Conservation (phyloP, 2,888 invertebrate genomes). For the Horisme vitalbata region DNA sequence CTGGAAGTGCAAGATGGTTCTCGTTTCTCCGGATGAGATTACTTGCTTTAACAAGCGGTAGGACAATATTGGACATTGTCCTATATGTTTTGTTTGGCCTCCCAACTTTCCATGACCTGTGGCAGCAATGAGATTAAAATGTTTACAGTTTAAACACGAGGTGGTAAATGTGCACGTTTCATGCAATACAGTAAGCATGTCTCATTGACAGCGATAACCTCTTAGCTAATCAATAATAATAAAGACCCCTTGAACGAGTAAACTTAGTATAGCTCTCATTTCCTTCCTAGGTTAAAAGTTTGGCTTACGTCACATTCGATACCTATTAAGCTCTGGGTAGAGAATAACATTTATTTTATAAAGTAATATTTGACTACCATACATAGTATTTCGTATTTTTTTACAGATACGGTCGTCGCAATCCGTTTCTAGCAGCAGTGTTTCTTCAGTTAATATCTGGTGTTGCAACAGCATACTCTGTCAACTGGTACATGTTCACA, state of each 20-base stretch:
- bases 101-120: conserved; percentile 21
- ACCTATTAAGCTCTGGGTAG: too few species aligned
- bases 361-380: too few species aligned
- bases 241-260: conserved; percentile 27
- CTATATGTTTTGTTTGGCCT: conserved; percentile 33
- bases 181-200: conserved; percentile 1
- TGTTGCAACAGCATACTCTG: conserved; percentile 86
- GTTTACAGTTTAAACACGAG: conserved; percentile 10
- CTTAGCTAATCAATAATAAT: conserved; percentile 8
- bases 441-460: conserved; percentile 88
- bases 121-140: conserved; percentile 3
- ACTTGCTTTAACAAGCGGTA: conserved; percentile 56
- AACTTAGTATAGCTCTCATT: conserved; percentile 21
- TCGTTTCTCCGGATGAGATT: conserved; percentile 55
- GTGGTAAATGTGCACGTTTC: conserved; percentile 12
- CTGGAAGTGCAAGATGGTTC: conserved; percentile 45
- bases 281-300: too few species aligned
- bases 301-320: too few species aligned
- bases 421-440: conserved; percentile 88
- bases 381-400: not conserved
- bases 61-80: conserved; percentile 36
- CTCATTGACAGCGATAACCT: conserved; percentile 22
- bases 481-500: conserved; percentile 86
- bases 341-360: too few species aligned
- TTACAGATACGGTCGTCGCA: conserved; percentile 88